phyloP scores from a whole-genome alignment of 30 jellyfish, hydroid and myxozoan species.

The Cassiopea xamachana region DNA sequence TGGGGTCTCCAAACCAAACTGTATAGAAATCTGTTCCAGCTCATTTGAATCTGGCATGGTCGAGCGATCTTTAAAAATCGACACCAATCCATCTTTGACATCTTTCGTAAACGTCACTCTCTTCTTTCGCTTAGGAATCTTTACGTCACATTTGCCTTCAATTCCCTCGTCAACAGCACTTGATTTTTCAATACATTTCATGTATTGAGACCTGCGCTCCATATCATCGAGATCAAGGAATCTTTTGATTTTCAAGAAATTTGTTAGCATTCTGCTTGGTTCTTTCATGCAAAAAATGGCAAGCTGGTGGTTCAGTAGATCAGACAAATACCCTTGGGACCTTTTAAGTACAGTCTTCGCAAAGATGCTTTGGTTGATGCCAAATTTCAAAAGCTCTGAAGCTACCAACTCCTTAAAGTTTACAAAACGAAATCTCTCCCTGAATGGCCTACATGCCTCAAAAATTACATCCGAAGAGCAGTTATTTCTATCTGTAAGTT shows the following conservation, averaged over 20 bases:
- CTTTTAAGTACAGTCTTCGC: slow-evolving; percentile 79
- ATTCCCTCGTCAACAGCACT: slow-evolving; percentile 6
- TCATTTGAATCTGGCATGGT: slow-evolving; percentile 59
- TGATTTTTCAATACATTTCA: slow-evolving; percentile 22
- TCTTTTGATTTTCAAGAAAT: slow-evolving; percentile 63
- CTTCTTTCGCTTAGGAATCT: slow-evolving; percentile 32
- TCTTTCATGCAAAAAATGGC: slow-evolving; percentile 47
- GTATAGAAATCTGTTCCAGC: slow-evolving; percentile 41
- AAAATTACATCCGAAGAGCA: slow-evolving; percentile 29
- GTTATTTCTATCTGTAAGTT: slow-evolving; percentile 14
- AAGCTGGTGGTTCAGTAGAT: slow-evolving; percentile 59
- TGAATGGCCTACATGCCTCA: slow-evolving; percentile 36
- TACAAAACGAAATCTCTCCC: slow-evolving; percentile 33
- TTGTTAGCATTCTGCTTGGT: slow-evolving; percentile 60
- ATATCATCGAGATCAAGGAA: slow-evolving; percentile 67
- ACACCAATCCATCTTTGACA: slow-evolving; percentile 53
- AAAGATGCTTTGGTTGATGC: slow-evolving; percentile 88
- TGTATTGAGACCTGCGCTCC: slow-evolving; percentile 61
- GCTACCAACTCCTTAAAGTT: slow-evolving; percentile 66
- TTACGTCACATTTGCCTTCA: slow-evolving; percentile 1
- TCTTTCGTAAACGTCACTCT: slow-evolving; percentile 62
- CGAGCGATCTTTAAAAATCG: slow-evolving; percentile 21
- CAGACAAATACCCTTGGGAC: slow-evolving; percentile 96
- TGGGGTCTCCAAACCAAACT: slow-evolving; percentile 40
- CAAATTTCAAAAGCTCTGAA: slow-evolving; percentile 66